These are phyloP conservation scores for Xenentodon cancila DNA, from an alignment of 2,797 vertebrate genomes.

Conservation along the genomic window DNA sequence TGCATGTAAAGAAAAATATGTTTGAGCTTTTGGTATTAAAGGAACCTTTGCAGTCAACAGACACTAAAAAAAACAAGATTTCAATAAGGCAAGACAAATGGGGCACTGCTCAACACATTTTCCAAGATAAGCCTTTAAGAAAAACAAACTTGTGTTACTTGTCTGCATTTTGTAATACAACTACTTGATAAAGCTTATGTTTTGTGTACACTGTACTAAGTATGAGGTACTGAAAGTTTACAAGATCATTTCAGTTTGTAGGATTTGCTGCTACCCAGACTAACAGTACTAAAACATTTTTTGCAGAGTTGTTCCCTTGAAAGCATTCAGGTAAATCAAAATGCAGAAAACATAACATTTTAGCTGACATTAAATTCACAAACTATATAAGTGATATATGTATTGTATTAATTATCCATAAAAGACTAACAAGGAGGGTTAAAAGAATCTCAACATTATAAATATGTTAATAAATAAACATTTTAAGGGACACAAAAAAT, in stretches of 20 bases:
- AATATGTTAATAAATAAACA: too few relatives aligned
- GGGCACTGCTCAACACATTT: constrained; percentile 26
- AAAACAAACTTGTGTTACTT: constrained; percentile 9
- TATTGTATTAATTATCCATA: too few relatives aligned
- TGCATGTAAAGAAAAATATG: constrained; percentile 36
- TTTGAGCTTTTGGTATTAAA: constrained; percentile 15
- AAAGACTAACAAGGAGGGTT: too few relatives aligned
- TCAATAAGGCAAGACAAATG: constrained; percentile 52
- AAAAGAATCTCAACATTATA: too few relatives aligned
- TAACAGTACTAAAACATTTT: background rate
- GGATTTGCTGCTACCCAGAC: background rate
- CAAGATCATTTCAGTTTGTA: constrained; percentile 4
- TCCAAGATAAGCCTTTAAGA: constrained; percentile 42
- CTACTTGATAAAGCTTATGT: constrained; percentile 8
- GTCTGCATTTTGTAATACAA: constrained; percentile 25
- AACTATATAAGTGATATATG: too few relatives aligned
- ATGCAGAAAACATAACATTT: background rate
- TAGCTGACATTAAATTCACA: too few relatives aligned
- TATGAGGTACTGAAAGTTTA: constrained; percentile 2
- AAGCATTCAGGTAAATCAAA: background rate
- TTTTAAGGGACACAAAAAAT: too few relatives aligned
- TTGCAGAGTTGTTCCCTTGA: background rate
- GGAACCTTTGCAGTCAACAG: constrained; percentile 41
- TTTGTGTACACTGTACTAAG: constrained; percentile 24
- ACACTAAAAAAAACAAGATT: constrained; percentile 50